Conservation (phyloP, 1,140 invertebrate species). For the Drosophila santomea region DNA sequence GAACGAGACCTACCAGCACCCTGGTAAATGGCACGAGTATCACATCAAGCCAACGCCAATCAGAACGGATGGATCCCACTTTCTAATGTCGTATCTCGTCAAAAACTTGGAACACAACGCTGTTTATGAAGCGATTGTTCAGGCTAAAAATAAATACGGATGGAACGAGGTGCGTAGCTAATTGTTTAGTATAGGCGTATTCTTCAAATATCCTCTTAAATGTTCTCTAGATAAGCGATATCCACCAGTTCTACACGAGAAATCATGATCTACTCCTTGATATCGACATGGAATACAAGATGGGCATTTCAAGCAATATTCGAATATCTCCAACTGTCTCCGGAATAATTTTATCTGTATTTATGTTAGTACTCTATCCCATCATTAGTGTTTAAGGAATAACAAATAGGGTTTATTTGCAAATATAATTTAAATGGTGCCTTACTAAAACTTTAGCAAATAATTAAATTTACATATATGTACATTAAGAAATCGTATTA, state of each 20-base stretch:
- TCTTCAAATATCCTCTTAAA: background rate
- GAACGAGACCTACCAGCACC: slow-evolving; percentile 86
- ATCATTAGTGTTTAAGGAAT: slow-evolving; percentile 55
- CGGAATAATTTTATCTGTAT: slow-evolving; percentile 37
- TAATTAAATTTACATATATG: slow-evolving; percentile 52
- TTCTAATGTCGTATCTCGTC: slow-evolving; percentile 86
- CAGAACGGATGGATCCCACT: slow-evolving; percentile 71
- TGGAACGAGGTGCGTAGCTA: slow-evolving; percentile 86
- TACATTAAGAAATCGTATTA: slow-evolving; percentile 34
- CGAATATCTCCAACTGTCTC: slow-evolving; percentile 27
- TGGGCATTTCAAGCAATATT: slow-evolving; percentile 70
- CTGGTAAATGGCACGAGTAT: slow-evolving; percentile 86
- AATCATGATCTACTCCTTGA: slow-evolving; percentile 81
- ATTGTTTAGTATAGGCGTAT: background rate
- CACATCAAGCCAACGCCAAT: slow-evolving; percentile 77
- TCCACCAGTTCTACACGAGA: slow-evolving; percentile 84
- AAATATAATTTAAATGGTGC: slow-evolving; percentile 73
- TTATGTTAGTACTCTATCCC: slow-evolving; percentile 42
- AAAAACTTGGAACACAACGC: slow-evolving; percentile 86
- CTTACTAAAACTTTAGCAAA: slow-evolving; percentile 77
- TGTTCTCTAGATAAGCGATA: slow-evolving; percentile 80
- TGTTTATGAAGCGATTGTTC: slow-evolving; percentile 88
- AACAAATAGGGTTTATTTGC: slow-evolving; percentile 36
- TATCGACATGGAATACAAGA: slow-evolving; percentile 84
- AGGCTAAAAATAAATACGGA: slow-evolving; percentile 89